Evolutionary conservation across 2,797 vertebrate species (phyloP).

Genomic region (Enteromius mattozi): DNA sequence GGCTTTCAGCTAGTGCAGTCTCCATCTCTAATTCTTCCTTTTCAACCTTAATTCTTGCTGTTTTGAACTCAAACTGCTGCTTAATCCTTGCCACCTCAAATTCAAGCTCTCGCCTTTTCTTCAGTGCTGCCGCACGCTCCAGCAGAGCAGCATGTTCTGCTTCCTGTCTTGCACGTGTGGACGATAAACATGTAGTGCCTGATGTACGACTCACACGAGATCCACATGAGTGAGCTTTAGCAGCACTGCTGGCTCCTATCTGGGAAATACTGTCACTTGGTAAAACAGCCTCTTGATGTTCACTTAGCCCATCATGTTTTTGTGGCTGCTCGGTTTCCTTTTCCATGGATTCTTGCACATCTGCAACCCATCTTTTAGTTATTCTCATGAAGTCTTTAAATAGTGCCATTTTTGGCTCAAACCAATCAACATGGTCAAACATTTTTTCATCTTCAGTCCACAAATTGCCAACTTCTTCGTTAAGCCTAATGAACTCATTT

Average conservation of each 20-base stretch:
- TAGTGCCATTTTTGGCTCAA: constrained; percentile 20
- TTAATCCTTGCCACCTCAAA: too few species aligned
- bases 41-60: constrained; percentile 15
- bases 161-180: constrained; percentile 10
- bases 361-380: constrained; percentile 33
- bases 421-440: constrained; percentile 1
- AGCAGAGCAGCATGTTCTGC: background rate
- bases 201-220: background rate
- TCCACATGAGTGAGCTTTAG: background rate
- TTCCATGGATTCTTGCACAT: background rate
- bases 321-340: constrained; percentile 3
- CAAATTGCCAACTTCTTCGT: constrained; percentile 19
- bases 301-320: background rate
- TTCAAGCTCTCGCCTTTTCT: too few species aligned
- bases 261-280: constrained; percentile 46
- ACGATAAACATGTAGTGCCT: background rate
- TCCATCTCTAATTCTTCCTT: constrained; percentile 18
- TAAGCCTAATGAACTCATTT: constrained; percentile 9
- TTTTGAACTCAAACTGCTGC: constrained; percentile 30
- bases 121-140: too few species aligned
- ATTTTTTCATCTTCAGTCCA: constrained; percentile 37
- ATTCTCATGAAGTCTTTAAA: background rate
- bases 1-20: constrained; percentile 24
- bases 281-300: constrained; percentile 17
- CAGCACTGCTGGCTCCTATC: background rate